phyloP scores from a whole-genome alignment of 2,113 vertebrate genomes.

The Onychorhynchus coronatus region DNA sequence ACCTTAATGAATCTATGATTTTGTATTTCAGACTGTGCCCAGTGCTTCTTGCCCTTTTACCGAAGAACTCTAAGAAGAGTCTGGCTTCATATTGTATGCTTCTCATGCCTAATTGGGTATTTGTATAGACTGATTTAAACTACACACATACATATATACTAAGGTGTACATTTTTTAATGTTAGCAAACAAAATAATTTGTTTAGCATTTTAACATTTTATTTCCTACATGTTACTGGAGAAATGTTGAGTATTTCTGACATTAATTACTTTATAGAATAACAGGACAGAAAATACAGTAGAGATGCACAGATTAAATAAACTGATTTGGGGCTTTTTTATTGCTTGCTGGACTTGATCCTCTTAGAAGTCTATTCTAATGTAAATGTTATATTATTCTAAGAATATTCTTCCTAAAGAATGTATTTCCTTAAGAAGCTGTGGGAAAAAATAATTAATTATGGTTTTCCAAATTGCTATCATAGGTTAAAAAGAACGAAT shows the following conservation, averaged over 20 bases:
- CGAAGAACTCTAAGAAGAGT: not conserved
- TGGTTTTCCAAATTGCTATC: not conserved
- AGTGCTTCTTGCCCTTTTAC: not conserved
- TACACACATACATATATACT: too few relatives aligned
- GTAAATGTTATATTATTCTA: not conserved
- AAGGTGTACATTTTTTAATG: not conserved
- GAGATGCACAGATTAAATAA: not conserved
- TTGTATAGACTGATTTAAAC: not conserved
- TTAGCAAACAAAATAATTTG: not conserved
- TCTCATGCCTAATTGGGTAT: accelerated
- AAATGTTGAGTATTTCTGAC: not conserved
- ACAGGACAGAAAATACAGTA: not conserved
- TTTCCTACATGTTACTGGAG: not conserved
- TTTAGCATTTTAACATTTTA: not conserved
- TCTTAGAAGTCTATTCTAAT: not conserved
- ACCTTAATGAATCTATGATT: too few relatives aligned
- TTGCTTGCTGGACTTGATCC: not conserved
- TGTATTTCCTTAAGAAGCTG: not conserved
- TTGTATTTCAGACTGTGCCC: not conserved
- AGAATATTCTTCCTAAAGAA: not conserved
- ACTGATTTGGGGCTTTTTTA: accelerated
- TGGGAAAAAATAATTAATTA: not conserved
- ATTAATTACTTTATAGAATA: not conserved
- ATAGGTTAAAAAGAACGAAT: not conserved
- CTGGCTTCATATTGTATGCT: not conserved